A percentile compares a stretch with the other conserved stretches of the same genome.
Evolutionary conservation across 1,140 invertebrate genomes (phyloP).

Genomic region (Drosophila serrata): DNA sequence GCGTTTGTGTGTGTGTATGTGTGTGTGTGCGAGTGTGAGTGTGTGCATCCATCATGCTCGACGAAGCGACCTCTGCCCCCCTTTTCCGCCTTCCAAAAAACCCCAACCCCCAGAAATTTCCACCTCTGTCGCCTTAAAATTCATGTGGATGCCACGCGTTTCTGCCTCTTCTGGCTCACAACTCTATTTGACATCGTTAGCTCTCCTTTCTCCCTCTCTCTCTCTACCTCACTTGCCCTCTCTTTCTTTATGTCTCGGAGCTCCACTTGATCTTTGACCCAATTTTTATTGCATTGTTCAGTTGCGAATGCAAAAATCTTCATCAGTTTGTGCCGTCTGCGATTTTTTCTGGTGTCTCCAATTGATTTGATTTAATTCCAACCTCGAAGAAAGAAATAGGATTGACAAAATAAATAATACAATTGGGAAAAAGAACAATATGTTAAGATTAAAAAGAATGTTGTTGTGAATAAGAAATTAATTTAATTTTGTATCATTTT

Average conservation of each 20-base stretch:
- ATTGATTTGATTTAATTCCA: conserved; percentile 73
- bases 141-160: conserved; percentile 73
- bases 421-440: no score
- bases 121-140: conserved; percentile 32
- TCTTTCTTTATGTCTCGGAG: conserved; percentile 51
- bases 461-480: no score
- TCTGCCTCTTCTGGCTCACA: conserved; percentile 65
- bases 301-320: conserved; percentile 60
- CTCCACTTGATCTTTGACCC: conserved; percentile 84
- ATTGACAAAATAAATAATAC: not conserved
- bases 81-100: not conserved
- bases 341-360: conserved; percentile 46
- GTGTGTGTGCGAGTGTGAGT: conserved; percentile 22
- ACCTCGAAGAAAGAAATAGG: conserved; percentile 18
- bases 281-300: conserved; percentile 82
- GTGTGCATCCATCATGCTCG: conserved; percentile 75
- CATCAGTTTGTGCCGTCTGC: conserved; percentile 14
- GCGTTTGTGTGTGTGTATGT: not conserved
- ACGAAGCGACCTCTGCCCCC: conserved; percentile 67
- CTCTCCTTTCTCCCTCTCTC: conserved; percentile 11
- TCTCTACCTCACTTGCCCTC: conserved; percentile 6
- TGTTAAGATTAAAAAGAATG: no score
- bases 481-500: no score
- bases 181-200: conserved; percentile 76
- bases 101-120: conserved; percentile 7